phyloP scores from a whole-genome alignment of 2,113 vertebrate genomes.

The Alectura lathami region DNA sequence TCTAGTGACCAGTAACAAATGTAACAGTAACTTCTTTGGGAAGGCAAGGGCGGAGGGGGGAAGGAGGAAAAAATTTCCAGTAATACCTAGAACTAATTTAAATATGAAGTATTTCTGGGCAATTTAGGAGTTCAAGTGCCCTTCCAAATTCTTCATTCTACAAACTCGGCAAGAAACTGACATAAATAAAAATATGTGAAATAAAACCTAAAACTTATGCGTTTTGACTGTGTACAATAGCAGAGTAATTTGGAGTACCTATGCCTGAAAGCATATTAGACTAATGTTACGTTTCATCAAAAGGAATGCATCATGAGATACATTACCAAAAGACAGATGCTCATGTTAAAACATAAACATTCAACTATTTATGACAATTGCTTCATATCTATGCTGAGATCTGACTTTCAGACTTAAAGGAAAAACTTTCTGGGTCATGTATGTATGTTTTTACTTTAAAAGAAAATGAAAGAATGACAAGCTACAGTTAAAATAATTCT shows the following conservation, averaged over 20 bases:
- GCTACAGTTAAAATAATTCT: neutral
- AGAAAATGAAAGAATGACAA: neutral
- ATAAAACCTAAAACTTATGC: neutral
- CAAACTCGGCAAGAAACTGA: neutral
- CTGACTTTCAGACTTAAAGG: neutral
- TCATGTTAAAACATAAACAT: neutral
- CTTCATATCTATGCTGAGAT: neutral
- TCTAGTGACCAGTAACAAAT: neutral
- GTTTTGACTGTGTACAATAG: neutral
- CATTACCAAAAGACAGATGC: neutral
- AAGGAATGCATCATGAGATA: neutral
- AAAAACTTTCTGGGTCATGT: neutral
- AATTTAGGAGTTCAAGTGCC: neutral
- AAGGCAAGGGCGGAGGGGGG: neutral
- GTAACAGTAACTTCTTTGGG: neutral
- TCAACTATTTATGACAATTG: neutral
- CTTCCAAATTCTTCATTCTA: neutral
- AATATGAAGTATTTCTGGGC: neutral
- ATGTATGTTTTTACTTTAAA: neutral
- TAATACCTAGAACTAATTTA: neutral
- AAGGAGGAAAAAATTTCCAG: neutral
- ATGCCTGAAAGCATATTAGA: neutral
- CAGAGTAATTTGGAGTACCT: neutral
- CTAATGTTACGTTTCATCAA: neutral
- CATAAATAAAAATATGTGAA: neutral